Evolutionary conservation across 92 coral and sea anemone species (phyloP).

Genomic region (Porites divaricata): DNA sequence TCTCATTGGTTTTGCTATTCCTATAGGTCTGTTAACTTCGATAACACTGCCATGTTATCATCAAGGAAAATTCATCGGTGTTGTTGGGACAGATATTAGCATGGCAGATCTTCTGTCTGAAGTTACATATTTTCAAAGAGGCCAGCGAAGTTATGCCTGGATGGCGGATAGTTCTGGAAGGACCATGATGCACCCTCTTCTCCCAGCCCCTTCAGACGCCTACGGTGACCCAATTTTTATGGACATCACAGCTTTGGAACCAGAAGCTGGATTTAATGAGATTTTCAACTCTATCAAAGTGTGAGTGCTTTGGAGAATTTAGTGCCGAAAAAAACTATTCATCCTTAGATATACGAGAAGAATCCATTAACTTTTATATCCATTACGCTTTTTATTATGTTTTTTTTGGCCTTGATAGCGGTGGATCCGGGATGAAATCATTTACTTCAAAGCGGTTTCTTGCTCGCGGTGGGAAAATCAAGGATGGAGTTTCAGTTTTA

Average conservation of each 20-base stretch:
- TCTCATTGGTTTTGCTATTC: background rate
- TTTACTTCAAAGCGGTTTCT: conserved; percentile 54
- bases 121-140: conserved; percentile 64
- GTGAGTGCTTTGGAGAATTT: conserved; percentile 10
- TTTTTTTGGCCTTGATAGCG: conserved; percentile 23
- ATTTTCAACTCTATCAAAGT: conserved; percentile 56
- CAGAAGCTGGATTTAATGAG: conserved; percentile 32
- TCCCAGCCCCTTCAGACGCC: conserved; percentile 63
- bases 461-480: conserved; percentile 48
- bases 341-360: background rate
- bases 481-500: conserved; percentile 47
- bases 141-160: conserved; percentile 73
- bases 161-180: conserved; percentile 62
- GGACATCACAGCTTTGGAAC: conserved; percentile 60
- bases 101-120: conserved; percentile 67
- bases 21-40: conserved; percentile 62
- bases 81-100: conserved; percentile 65
- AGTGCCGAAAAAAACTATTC: background rate
- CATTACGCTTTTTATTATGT: background rate
- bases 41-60: conserved; percentile 67
- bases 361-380: background rate
- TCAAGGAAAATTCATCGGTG: conserved; percentile 66
- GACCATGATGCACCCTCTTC: conserved; percentile 72
- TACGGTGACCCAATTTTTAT: conserved; percentile 54
- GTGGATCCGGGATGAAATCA: conserved; percentile 25